Evolutionary conservation across 2,888 invertebrate genomes (phyloP).

Genomic region (Thera britannica): DNA sequence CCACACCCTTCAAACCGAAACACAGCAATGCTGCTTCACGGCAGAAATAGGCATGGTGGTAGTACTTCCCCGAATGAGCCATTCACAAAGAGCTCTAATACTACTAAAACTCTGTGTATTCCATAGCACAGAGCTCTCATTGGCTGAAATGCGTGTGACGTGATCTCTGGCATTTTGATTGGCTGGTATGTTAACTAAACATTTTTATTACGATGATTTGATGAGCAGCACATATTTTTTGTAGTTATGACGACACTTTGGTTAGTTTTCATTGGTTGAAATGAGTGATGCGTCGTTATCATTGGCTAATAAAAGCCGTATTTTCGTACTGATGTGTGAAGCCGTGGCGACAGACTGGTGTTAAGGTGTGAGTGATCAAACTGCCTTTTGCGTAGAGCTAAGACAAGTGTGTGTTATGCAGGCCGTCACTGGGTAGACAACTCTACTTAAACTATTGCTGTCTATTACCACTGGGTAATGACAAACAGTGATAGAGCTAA

Average conservation of each 20-base stretch:
- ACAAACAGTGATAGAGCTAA: too few relatives aligned
- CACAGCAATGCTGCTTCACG: too few relatives aligned
- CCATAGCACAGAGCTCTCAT: background rate
- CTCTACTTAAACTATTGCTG: too few relatives aligned
- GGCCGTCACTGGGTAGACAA: conserved; percentile 14
- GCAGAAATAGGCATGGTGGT: too few relatives aligned
- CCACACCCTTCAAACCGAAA: too few relatives aligned
- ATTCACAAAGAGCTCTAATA: too few relatives aligned
- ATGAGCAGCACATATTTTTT: background rate
- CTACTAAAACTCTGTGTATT: too few relatives aligned
- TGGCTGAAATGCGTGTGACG: conserved; percentile 23
- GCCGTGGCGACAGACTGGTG: conserved; percentile 46
- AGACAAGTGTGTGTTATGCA: conserved; percentile 38
- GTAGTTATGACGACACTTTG: background rate
- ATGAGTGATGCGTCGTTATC: background rate
- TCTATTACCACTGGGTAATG: too few relatives aligned
- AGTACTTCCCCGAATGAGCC: too few relatives aligned
- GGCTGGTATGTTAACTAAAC: background rate
- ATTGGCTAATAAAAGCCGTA: background rate
- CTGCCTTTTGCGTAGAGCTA: conserved; percentile 50
- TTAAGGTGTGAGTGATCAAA: conserved; percentile 46
- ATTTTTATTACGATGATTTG: background rate
- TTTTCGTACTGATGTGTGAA: conserved; percentile 20
- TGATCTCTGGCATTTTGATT: conserved; percentile 32
- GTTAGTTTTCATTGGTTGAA: background rate